Evolutionary conservation across 2,797 vertebrate species (phyloP).

Genomic region (Scolopax rusticola): DNA sequence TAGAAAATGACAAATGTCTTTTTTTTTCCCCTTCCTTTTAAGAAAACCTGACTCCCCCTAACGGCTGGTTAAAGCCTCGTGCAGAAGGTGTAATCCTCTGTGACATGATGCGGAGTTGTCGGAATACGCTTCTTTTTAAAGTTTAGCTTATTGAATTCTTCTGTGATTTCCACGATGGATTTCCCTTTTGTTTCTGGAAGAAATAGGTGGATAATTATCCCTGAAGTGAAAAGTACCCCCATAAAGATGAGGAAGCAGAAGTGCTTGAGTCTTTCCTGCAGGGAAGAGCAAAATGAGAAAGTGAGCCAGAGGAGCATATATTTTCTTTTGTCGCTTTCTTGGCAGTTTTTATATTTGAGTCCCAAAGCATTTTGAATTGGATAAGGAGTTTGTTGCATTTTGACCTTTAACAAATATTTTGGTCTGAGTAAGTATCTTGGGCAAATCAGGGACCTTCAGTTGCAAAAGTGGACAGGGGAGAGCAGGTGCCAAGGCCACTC

Average conservation of each 20-base stretch:
- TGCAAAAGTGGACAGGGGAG: not conserved
- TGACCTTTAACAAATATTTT: not conserved
- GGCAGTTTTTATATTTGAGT: not conserved
- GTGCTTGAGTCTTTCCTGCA: conserved; percentile 84
- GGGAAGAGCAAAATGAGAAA: not conserved
- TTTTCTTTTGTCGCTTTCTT: not conserved
- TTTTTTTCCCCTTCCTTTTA: not conserved
- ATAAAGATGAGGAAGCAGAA: conserved; percentile 91
- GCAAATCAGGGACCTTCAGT: not conserved
- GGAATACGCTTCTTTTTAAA: conserved; percentile 49
- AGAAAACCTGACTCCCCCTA: not conserved
- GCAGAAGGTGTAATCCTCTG: conserved; percentile 40
- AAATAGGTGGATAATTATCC: conserved; percentile 83
- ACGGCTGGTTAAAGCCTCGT: not conserved
- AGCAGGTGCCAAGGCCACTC: not conserved
- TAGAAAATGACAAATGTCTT: not conserved
- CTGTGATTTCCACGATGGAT: conserved; percentile 86
- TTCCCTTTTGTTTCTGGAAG: conserved; percentile 96
- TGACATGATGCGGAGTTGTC: not conserved
- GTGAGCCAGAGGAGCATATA: not conserved
- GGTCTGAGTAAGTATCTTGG: not conserved
- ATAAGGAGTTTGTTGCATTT: not conserved
- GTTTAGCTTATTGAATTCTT: conserved; percentile 86
- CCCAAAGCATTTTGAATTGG: not conserved
- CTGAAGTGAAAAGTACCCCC: conserved; percentile 81